Percentiles rank a stretch among this genome's conserved stretches.
These are phyloP conservation scores for Euglossa dilemma DNA, from an alignment of 1,140 invertebrate genomes.

Conservation along the genomic window DNA sequence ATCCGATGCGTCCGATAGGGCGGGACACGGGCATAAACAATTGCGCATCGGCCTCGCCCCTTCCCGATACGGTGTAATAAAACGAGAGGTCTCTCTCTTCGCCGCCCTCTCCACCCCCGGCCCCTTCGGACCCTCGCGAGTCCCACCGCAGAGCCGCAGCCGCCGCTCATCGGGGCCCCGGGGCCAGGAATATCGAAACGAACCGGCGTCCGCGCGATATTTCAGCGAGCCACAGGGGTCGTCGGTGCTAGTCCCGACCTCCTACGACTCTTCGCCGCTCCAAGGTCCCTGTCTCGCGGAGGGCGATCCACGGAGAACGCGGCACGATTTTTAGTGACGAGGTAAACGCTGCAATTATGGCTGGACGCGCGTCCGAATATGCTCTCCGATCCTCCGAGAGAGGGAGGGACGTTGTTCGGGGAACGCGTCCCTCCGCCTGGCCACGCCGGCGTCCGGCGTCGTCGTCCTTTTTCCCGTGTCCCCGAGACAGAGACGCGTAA, in stretches of 20 bases:
- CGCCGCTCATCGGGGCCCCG: slow-evolving; percentile 56
- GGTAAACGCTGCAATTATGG: slow-evolving; percentile 63
- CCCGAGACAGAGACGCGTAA: not conserved
- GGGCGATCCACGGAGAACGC: slow-evolving; percentile 27
- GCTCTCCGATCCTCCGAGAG: not conserved
- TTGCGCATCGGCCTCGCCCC: slow-evolving; percentile 80
- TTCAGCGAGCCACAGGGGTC: slow-evolving; percentile 72
- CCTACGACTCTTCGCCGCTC: slow-evolving; percentile 59
- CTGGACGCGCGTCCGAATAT: slow-evolving; percentile 5
- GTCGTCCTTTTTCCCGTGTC: not conserved
- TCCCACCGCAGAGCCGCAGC: too few relatives aligned
- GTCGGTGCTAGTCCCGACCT: slow-evolving; percentile 56
- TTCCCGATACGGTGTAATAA: slow-evolving; percentile 76
- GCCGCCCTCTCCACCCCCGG: slow-evolving; percentile 39
- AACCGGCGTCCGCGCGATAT: slow-evolving; percentile 70
- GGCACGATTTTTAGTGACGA: slow-evolving; percentile 53
- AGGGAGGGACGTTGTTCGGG: not conserved
- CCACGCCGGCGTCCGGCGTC: not conserved
- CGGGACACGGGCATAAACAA: slow-evolving; percentile 81
- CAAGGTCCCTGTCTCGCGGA: slow-evolving; percentile 36
- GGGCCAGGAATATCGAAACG: slow-evolving; percentile 73
- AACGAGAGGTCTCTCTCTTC: slow-evolving; percentile 70
- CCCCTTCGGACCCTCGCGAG: slow-evolving; percentile 45
- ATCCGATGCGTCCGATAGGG: slow-evolving; percentile 80
- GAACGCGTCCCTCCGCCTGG: not conserved